These are phyloP conservation scores for Caenorhabditis sp. DNA, from an alignment of 2,888 invertebrate species.

Conservation along the genomic window DNA sequence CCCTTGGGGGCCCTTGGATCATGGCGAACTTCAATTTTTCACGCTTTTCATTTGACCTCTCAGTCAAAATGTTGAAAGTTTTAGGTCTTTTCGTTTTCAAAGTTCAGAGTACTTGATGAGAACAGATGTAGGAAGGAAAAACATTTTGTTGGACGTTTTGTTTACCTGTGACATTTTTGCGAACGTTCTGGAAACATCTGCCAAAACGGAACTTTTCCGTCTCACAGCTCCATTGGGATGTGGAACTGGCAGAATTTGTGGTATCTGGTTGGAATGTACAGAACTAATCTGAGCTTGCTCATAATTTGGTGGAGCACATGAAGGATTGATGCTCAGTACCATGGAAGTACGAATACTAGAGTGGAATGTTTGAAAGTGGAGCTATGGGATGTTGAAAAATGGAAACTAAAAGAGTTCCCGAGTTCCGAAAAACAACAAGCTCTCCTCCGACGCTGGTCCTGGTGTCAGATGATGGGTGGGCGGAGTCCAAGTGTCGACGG, in stretches of 20 bases:
- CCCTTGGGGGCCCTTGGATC: conserved; percentile 20
- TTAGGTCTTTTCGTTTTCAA: neutral
- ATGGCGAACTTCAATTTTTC: conserved; percentile 26
- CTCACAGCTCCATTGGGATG: neutral
- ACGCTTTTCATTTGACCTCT: conserved; percentile 10
- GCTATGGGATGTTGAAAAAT: neutral
- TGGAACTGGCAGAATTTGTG: neutral
- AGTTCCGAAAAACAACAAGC: conserved; percentile 37
- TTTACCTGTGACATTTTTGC: conserved; percentile 61
- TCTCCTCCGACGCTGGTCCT: conserved; percentile 32
- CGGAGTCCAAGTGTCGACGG: conserved; percentile 63
- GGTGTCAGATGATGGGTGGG: conserved; percentile 60
- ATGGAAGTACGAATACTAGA: conserved; percentile 8
- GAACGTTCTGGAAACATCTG: conserved; percentile 64
- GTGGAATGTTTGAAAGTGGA: conserved; percentile 11
- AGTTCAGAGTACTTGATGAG: too few species aligned
- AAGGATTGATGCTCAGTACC: conserved; percentile 54
- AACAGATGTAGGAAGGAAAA: too few species aligned
- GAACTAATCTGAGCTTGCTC: conserved; percentile 24
- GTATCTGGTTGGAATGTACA: neutral
- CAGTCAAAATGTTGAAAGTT: neutral
- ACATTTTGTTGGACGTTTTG: neutral
- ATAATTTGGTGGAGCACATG: conserved; percentile 53
- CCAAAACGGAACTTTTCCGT: conserved; percentile 50
- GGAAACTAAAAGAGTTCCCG: conserved; percentile 18